Percentiles rank a stretch among this genome's conserved stretches.
Evolutionary conservation across 1,140 invertebrate genomes (phyloP).

Genomic region (Ostrea denselamellosa): DNA sequence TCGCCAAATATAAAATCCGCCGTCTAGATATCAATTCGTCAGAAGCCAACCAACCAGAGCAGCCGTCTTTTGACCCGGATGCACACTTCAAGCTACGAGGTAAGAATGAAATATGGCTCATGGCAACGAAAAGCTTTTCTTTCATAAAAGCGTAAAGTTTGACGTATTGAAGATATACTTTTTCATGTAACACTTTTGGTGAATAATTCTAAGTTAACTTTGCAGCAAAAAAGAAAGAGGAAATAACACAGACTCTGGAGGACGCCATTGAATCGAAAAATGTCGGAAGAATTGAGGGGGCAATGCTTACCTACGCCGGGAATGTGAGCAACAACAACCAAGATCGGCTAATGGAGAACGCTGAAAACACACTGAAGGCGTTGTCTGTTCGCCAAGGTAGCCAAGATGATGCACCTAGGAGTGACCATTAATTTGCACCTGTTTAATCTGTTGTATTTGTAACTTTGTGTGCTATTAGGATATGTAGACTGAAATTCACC

Average conservation of each 20-base stretch:
- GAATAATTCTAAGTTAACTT: neutral
- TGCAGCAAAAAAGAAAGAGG: conserved; percentile 30
- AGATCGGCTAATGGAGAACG: neutral
- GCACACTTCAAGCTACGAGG: conserved; percentile 32
- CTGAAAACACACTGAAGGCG: conserved; percentile 4
- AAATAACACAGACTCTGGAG: neutral
- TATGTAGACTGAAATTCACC: too few species aligned
- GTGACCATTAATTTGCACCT: neutral
- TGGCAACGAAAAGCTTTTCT: neutral
- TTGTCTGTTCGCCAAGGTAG: conserved; percentile 10
- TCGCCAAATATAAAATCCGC: conserved; percentile 41
- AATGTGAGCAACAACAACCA: conserved; percentile 9
- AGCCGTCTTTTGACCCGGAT: conserved; percentile 22
- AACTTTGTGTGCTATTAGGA: too few species aligned
- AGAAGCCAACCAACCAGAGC: conserved; percentile 36
- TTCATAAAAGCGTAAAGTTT: neutral
- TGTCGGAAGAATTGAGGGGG: neutral
- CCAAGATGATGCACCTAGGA: neutral
- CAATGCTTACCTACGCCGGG: conserved; percentile 2
- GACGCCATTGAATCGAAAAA: conserved; percentile 17
- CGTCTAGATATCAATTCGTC: conserved; percentile 11
- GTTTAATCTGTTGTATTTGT: too few species aligned
- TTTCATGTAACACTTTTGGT: neutral
- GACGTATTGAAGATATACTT: neutral
- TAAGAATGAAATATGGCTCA: neutral